A percentile compares a stretch with the other conserved stretches of the same genome.
Evolutionary conservation across 2,113 vertebrate genomes (phyloP).

Genomic region (Bubo blakistoni): DNA sequence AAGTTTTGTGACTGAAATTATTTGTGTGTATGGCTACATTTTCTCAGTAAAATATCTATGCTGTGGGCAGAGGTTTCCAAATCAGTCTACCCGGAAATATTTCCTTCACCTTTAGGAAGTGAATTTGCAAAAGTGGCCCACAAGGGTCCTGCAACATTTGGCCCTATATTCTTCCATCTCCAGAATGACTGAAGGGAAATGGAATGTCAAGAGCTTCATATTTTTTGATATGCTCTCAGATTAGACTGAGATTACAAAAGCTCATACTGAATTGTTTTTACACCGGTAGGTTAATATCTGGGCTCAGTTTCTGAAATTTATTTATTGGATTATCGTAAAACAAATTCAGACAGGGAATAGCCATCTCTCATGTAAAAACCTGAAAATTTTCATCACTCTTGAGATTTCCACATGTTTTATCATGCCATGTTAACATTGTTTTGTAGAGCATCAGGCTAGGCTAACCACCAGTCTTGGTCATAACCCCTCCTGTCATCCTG

Average conservation of each 20-base stretch:
- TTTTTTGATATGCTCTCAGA: neutral
- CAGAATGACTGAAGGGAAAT: neutral
- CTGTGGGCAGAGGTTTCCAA: neutral
- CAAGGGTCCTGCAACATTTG: neutral
- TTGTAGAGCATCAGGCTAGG: neutral
- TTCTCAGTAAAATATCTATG: neutral
- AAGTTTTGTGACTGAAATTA: neutral
- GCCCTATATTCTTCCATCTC: neutral
- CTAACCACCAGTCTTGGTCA: neutral
- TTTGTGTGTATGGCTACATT: neutral
- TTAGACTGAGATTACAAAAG: neutral
- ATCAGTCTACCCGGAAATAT: neutral
- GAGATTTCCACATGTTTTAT: neutral
- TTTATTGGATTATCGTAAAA: neutral
- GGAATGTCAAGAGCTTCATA: neutral
- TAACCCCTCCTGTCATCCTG: neutral
- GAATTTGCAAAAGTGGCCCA: neutral
- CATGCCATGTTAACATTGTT: neutral
- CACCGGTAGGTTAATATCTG: neutral
- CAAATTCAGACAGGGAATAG: neutral
- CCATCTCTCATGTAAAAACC: neutral
- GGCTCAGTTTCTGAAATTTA: neutral
- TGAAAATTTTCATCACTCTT: neutral
- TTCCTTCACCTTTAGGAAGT: neutral
- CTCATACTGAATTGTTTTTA: neutral